Percentiles rank a stretch among this genome's conserved stretches.
Evolutionary conservation across 2,797 vertebrate genomes (phyloP).

Genomic region (Siniperca undulata): DNA sequence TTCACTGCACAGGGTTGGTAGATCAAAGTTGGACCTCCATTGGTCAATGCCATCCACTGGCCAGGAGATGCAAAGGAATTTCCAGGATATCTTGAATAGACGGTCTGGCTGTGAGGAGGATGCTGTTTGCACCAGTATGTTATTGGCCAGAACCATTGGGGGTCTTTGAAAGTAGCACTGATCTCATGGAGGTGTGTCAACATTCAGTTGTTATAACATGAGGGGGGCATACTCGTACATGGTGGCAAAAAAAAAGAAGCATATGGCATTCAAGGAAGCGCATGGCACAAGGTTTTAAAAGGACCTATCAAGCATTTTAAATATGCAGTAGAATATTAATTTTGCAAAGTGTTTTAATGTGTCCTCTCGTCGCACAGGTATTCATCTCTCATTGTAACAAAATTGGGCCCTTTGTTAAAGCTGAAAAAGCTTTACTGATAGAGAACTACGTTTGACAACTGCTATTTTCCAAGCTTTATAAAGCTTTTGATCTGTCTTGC

Average conservation of each 20-base stretch:
- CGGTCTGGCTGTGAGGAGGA: conserved; percentile 1
- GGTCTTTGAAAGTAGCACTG: conserved; percentile 20
- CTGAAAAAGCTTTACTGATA: conserved; percentile 22
- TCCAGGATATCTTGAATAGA: conserved; percentile 18
- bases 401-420: conserved; percentile 9
- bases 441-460: conserved; percentile 28
- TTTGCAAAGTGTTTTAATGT: background rate
- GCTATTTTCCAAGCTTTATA: conserved; percentile 36
- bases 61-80: conserved; percentile 15
- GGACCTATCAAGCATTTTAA: background rate
- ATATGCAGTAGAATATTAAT: background rate
- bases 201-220: background rate
- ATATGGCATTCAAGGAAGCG: background rate
- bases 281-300: background rate
- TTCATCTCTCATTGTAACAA: conserved; percentile 6
- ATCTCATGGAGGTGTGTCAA: conserved; percentile 19
- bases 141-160: conserved; percentile 2
- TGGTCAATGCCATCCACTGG: background rate
- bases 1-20: conserved; percentile 11
- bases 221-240: background rate
- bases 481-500: conserved; percentile 38
- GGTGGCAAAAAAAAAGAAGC: background rate
- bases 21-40: conserved; percentile 23
- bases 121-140: background rate
- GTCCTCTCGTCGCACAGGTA: background rate